Base-by-base conservation (phyloP, 2,888 invertebrate species). In the Drosophila sordidapex region DNA sequence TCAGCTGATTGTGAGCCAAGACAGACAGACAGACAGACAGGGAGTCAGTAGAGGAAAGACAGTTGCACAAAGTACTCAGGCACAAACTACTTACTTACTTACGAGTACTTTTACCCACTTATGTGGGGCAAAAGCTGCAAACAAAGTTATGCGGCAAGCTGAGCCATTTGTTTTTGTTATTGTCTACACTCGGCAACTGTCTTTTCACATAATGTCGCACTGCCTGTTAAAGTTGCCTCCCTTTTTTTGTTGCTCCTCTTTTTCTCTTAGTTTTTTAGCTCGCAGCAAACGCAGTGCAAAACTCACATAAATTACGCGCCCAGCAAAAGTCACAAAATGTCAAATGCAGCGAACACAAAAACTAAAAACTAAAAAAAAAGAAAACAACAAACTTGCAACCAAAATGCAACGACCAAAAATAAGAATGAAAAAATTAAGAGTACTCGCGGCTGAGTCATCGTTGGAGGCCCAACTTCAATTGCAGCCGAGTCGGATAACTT, bases 241-340 rank as follows among this genome's bases (percentile, higher is more conserved):
- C 51, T 52, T 58, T 49, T 49, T 48, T 29, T 27, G 53, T n/a
- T 49, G 2, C 25, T 46, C 4, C 25, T 25, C 8, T 15, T 25
- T 46, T 25, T 15, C 7, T 4, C 13, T 7, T 25, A 4, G 5
- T 38, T 49, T 49, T 27, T 10, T 56, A 21, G 40, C 69, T 76
- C 61, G 65, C 73, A 70, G 67, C 73, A 62, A 79, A 82, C 70
- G 79, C 83, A 64, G 68, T 48, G 70, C 83, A 78, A 82, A 87
- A 87, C 85, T 89, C 89, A 83, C 89, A 87, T 87, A 87, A 87
- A 87, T 87, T 87, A 89, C 82, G 83, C 76, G 79, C 78, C 65
- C 67, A 63, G 74, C 85, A 82, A 76, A 86, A 86, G 88, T 86
- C 88, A 76, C 85, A 85, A 77, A 87, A 85, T 87, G 87, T 87